A percentile compares a stretch with the other conserved stretches of the same genome.
Evolutionary conservation across 2,113 vertebrate species (phyloP).

Genomic region (Glaucidium brasilianum): DNA sequence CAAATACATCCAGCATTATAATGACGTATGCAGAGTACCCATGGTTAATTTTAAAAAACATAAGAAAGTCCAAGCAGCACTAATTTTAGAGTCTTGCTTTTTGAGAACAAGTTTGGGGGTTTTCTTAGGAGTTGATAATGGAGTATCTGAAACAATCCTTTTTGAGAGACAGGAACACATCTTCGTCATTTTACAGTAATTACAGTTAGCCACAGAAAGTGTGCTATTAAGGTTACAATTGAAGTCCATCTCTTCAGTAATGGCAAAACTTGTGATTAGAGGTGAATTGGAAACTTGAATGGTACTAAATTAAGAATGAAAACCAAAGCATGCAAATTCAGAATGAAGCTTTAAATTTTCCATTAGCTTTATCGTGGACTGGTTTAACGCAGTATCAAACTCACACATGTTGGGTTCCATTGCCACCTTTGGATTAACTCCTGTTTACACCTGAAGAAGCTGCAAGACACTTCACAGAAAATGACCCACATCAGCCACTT

Average conservation of each 20-base stretch:
- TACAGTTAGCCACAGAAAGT: neutral
- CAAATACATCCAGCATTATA: neutral
- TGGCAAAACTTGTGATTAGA: neutral
- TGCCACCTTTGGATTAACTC: neutral
- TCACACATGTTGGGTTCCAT: neutral
- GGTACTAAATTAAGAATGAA: neutral
- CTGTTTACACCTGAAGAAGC: neutral
- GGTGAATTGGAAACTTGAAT: neutral
- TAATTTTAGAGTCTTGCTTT: neutral
- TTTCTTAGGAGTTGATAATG: neutral
- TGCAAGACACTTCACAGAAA: neutral
- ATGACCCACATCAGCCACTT: neutral
- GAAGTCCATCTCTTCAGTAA: neutral
- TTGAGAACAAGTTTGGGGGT: neutral
- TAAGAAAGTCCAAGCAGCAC: neutral
- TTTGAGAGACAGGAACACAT: neutral
- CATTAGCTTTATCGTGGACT: neutral
- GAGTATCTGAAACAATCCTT: neutral
- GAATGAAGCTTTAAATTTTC: neutral
- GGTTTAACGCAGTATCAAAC: neutral
- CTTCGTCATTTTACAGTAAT: neutral
- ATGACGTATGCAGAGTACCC: neutral
- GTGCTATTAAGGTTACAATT: neutral
- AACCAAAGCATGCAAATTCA: neutral
- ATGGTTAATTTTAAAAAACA: neutral